phyloP scores from a whole-genome alignment of 2,888 invertebrate species.

The Lapara coniferarum region DNA sequence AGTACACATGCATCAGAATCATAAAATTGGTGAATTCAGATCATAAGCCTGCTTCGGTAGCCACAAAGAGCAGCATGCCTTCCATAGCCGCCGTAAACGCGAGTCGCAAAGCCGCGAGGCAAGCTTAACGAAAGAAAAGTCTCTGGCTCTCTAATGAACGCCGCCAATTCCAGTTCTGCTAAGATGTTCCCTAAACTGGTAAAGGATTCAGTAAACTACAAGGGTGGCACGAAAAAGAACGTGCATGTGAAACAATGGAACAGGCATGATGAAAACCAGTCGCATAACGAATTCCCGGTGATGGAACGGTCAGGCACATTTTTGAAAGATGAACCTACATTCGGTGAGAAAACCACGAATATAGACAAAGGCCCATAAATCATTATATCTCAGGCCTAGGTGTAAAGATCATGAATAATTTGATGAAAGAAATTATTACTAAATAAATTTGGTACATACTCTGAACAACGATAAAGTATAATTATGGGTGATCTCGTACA shows the following conservation, averaged over 20 bases:
- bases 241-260: not conserved
- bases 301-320: too few species aligned
- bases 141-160: conserved; percentile 76
- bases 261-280: too few species aligned
- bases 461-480: too few species aligned
- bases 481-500: too few species aligned
- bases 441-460: too few species aligned
- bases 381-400: too few species aligned
- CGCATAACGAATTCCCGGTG: too few species aligned
- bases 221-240: not conserved
- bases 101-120: conserved; percentile 29
- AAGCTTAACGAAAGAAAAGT: conserved; percentile 47
- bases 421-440: too few species aligned
- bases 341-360: too few species aligned
- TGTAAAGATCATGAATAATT: too few species aligned
- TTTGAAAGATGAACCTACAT: too few species aligned
- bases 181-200: conserved; percentile 74
- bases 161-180: conserved; percentile 84
- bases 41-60: conserved; percentile 36
- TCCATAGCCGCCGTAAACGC: conserved; percentile 22
- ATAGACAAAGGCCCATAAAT: too few species aligned
- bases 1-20: conserved; percentile 53
- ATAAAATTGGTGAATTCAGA: conserved; percentile 36
- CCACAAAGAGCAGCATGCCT: conserved; percentile 29
- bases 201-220: conserved; percentile 44